These are phyloP conservation scores for Vulpes lagopus DNA, from an alignment of 2,113 vertebrate species.

Conservation along the genomic window DNA sequence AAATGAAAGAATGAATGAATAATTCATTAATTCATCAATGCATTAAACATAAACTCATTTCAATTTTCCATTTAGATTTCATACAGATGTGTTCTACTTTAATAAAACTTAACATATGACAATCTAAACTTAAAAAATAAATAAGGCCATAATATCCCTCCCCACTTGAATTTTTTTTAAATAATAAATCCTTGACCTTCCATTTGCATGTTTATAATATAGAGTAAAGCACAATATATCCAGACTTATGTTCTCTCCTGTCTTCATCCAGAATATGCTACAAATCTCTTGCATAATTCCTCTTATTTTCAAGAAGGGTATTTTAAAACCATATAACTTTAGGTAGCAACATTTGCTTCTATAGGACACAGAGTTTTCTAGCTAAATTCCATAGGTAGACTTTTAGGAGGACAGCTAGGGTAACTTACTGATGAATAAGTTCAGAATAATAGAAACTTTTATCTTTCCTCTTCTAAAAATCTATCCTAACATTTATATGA, in stretches of 20 bases:
- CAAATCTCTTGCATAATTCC: neutral
- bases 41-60: neutral
- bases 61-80: neutral
- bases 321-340: slow-evolving; percentile 24
- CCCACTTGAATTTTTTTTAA: neutral
- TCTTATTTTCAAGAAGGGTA: neutral
- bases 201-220: neutral
- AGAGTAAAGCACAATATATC: neutral
- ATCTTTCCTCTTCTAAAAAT: neutral
- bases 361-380: neutral
- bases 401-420: neutral
- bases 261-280: neutral
- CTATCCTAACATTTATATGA: slow-evolving; percentile 46
- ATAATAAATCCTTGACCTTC: slow-evolving; percentile 10
- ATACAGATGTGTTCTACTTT: neutral
- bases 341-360: neutral
- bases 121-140: slow-evolving; percentile 21
- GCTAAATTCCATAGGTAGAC: neutral
- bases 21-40: neutral
- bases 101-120: neutral
- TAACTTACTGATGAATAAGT: slow-evolving; percentile 34
- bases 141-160: neutral
- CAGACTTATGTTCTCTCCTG: neutral
- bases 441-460: slow-evolving; percentile 25
- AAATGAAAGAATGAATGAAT: neutral